phyloP scores from a whole-genome alignment of 2,888 invertebrate genomes.

The Caenorhabditis parvicauda region DNA sequence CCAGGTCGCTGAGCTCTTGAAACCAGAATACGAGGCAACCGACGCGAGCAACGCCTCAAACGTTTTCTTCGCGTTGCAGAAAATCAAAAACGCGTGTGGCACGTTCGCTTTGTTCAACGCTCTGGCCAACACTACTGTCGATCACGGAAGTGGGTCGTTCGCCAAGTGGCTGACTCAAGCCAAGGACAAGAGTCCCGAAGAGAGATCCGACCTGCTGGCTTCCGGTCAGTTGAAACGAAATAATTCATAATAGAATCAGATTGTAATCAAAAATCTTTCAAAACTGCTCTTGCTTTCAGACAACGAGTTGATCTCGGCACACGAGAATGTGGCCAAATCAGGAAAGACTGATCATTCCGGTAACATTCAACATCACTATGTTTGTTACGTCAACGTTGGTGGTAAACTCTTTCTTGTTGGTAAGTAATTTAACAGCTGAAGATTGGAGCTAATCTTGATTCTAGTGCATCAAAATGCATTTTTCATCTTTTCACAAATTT shows the following conservation, averaged over 20 bases:
- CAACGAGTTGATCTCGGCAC: slow-evolving; percentile 29
- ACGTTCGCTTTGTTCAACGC: slow-evolving; percentile 91
- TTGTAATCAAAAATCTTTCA: background rate
- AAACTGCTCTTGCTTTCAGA: slow-evolving; percentile 10
- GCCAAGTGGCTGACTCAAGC: slow-evolving; percentile 47
- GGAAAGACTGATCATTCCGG: slow-evolving; percentile 47
- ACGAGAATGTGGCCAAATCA: slow-evolving; percentile 33
- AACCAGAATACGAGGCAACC: background rate
- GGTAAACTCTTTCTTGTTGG: slow-evolving; percentile 57
- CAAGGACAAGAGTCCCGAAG: slow-evolving; percentile 39
- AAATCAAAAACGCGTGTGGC: slow-evolving; percentile 76
- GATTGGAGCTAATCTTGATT: background rate
- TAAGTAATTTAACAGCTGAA: slow-evolving; percentile 10
- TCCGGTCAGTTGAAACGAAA: slow-evolving; percentile 19
- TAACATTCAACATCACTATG: slow-evolving; percentile 57
- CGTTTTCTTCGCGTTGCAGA: slow-evolving; percentile 11
- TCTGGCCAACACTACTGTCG: slow-evolving; percentile 78
- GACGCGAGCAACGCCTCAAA: background rate
- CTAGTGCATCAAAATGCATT: too few species aligned
- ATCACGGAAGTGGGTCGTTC: slow-evolving; percentile 49
- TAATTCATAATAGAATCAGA: too few species aligned
- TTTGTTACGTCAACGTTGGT: slow-evolving; percentile 46
- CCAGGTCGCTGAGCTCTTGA: too few species aligned
- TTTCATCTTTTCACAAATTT: too few species aligned
- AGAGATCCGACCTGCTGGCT: slow-evolving; percentile 48